Conservation (phyloP, 2,888 invertebrate species). For the Linyphia triangularis region DNA sequence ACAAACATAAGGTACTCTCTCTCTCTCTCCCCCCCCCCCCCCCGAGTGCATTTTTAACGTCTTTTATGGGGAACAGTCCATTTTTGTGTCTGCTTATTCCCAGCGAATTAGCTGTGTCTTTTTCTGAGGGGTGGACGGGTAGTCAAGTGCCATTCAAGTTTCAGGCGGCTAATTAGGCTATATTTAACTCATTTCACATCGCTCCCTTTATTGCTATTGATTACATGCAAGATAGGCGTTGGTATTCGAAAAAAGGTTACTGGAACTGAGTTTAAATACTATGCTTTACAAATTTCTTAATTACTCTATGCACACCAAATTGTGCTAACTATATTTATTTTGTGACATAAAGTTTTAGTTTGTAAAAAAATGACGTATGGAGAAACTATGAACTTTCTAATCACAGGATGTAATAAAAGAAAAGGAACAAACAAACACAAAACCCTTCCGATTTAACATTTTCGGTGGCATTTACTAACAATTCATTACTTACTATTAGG, state of each 20-base stretch:
- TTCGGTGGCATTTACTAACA: too few relatives aligned
- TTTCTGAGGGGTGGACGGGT: not conserved
- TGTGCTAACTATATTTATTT: not conserved
- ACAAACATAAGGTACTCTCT: not conserved
- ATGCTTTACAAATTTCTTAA: not conserved
- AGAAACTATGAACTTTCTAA: too few relatives aligned
- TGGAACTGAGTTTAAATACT: not conserved
- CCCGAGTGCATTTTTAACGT: constrained; percentile 45
- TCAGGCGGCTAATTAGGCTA: constrained; percentile 13
- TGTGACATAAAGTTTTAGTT: too few relatives aligned
- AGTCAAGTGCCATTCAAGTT: not conserved
- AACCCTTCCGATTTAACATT: too few relatives aligned
- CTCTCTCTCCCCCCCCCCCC: not conserved
- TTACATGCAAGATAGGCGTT: too few relatives aligned
- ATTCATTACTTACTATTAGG: too few relatives aligned
- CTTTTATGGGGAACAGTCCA: constrained; percentile 34
- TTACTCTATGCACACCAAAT: not conserved
- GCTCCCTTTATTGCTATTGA: too few relatives aligned
- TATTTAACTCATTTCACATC: too few relatives aligned
- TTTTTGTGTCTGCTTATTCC: constrained; percentile 4
- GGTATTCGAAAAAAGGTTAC: too few relatives aligned
- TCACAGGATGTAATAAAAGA: too few relatives aligned
- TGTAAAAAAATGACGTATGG: too few relatives aligned
- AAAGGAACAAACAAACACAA: too few relatives aligned
- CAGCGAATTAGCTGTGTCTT: not conserved